Evolutionary conservation across 1,140 invertebrate species (phyloP).

Genomic region (Potamilus streckersoni): DNA sequence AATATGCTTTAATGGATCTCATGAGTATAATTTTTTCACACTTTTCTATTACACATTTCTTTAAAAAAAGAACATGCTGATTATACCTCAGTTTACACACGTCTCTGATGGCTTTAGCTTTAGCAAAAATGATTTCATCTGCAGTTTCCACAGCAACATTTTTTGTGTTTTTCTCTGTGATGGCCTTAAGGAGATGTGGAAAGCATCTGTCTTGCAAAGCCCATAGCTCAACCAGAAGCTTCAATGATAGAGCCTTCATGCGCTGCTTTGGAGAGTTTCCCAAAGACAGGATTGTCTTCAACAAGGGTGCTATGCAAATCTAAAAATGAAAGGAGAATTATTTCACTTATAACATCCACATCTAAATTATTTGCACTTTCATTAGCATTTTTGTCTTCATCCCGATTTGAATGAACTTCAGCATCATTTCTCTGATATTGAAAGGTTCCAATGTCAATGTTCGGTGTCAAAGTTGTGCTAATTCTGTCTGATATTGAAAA

Average conservation of each 20-base stretch:
- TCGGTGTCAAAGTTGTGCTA: too few species aligned
- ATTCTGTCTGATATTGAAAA: too few species aligned
- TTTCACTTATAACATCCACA: too few species aligned
- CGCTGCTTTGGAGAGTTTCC: constrained; percentile 20
- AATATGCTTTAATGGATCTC: too few species aligned
- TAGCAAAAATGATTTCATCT: constrained; percentile 43
- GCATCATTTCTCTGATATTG: too few species aligned
- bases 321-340: constrained; percentile 16
- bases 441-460: too few species aligned
- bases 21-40: too few species aligned
- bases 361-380: too few species aligned
- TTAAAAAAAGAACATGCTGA: background rate
- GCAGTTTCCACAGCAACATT: constrained; percentile 5
- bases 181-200: constrained; percentile 44
- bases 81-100: constrained; percentile 49
- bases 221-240: constrained; percentile 50
- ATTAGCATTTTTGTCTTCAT: too few species aligned
- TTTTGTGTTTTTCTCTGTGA: constrained; percentile 29
- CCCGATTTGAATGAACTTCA: too few species aligned
- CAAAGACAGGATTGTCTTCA: constrained; percentile 50
- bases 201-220: constrained; percentile 51
- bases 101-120: constrained; percentile 47
- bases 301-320: constrained; percentile 46
- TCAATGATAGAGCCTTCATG: constrained; percentile 43
- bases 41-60: background rate